Base-by-base conservation (phyloP, 2,797 vertebrate species). In the Chlorospingus semifuscus region DNA sequence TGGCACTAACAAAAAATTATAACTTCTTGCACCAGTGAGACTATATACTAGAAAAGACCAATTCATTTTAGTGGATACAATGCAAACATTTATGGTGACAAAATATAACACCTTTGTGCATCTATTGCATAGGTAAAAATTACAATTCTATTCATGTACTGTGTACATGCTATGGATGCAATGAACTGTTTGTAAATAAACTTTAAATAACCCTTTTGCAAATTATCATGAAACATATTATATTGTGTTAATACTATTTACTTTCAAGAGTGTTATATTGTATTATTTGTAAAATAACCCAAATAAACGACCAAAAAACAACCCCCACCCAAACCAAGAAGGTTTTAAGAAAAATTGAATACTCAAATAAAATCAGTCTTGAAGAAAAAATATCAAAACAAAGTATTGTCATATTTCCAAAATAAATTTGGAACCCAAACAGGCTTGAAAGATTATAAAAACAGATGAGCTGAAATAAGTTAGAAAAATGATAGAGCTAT, bases 271-370 rank as follows among this genome's bases (percentile, higher is more conserved):
- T 52, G 8, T 11, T 30, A 42, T 10, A 70, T 2, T 19, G 1
- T 11, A 26, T 21, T 78, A 34, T 26, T 60, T 49, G 14, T 7
- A 3, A 49, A 81, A 87, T 8, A 39, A 18, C 0, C 6, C 9
- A 1, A 36, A 19, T 6, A 41, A 34, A 2, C 1, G 46, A 8
- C 1, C 2, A 34, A 19, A 4, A 8, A 53, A 37, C 8, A 32
- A 1, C 1, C 0, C 8, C 2, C 3, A 7, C 1, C 8, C 36
- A 81, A 84, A 19, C 0, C 3, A 7, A 46, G 24, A 52, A 3
- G 2, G 3, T 30, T 80, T 79, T 55, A 24, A 15, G 9, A 39
- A 46, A 82, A 79, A 44, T 3, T 30, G 8, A 64, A 37, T n/a
- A 12, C 7, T 32, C 26, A 55, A 89, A 44, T 19, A 57, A 83